Evolutionary conservation across 2,113 vertebrate species (phyloP).

Genomic region (Lagopus leucura): DNA sequence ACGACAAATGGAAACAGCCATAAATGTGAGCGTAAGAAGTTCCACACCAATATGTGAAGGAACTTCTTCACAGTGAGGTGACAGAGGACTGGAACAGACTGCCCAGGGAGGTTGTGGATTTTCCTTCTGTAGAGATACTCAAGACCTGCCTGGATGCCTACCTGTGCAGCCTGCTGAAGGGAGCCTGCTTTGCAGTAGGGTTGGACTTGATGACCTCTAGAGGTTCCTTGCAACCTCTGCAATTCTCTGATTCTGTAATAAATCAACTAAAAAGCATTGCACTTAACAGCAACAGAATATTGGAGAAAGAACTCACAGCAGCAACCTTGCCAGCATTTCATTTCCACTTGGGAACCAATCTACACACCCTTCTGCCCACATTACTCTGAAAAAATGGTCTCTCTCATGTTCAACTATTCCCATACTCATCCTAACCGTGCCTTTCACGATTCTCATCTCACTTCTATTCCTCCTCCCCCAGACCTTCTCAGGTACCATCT

Average conservation of each 20-base stretch:
- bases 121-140: too few relatives aligned
- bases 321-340: background rate
- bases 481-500: background rate
- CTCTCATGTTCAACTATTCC: background rate
- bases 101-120: too few relatives aligned
- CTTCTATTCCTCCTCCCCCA: background rate
- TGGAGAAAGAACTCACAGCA: background rate
- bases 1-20: too few relatives aligned
- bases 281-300: background rate
- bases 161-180: too few relatives aligned
- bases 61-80: too few relatives aligned
- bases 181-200: too few relatives aligned
- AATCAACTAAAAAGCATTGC: background rate
- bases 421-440: background rate
- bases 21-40: too few relatives aligned
- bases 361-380: background rate
- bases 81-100: too few relatives aligned
- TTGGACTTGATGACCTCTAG: too few relatives aligned
- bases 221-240: too few relatives aligned
- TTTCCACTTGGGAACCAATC: background rate
- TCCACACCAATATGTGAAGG: too few relatives aligned
- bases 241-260: background rate
- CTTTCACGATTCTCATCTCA: background rate
- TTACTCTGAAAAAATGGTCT: background rate
- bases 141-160: too few relatives aligned